Conservation (phyloP, 1,140 invertebrate genomes). For the Phortica variegata region DNA sequence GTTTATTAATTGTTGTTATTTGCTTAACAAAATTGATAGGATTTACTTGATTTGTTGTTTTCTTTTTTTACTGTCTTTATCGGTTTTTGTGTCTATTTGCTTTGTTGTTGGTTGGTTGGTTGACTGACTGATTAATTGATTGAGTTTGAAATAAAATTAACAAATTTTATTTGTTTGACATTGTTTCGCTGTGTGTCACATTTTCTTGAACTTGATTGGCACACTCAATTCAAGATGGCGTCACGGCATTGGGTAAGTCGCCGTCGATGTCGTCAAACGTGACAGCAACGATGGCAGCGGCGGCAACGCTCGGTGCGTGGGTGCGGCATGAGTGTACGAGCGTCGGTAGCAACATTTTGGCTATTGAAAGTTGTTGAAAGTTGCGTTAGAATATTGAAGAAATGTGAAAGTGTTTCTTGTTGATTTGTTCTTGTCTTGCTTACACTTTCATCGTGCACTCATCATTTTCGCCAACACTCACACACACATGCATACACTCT, state of each 20-base stretch:
- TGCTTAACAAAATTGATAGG: constrained; percentile 6
- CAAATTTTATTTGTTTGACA: constrained; percentile 47
- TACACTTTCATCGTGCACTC: constrained; percentile 9
- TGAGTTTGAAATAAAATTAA: constrained; percentile 38
- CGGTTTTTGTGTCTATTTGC: constrained; percentile 49
- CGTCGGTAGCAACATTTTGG: constrained; percentile 2
- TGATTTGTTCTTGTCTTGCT: constrained; percentile 16
- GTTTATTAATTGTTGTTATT: constrained; percentile 2
- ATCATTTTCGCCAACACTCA: too few species aligned
- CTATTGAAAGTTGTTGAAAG: too few species aligned
- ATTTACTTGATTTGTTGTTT: constrained; percentile 22
- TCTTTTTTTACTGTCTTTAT: constrained; percentile 16
- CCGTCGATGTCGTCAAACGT: neutral
- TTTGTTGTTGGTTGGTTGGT: constrained; percentile 54
- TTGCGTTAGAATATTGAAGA: too few species aligned
- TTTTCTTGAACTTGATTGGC: constrained; percentile 28
- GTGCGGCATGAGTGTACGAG: constrained; percentile 2
- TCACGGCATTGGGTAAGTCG: constrained; percentile 19
- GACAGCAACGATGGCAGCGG: constrained; percentile 2
- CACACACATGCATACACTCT: too few species aligned
- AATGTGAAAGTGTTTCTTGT: constrained; percentile 9
- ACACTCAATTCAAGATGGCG: constrained; percentile 41
- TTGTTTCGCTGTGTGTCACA: constrained; percentile 45
- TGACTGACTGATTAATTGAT: too few species aligned
- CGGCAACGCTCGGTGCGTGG: constrained; percentile 9